Percentiles rank a stretch among this genome's conserved stretches.
These are phyloP conservation scores for Neodiprion virginianus DNA, from an alignment of 1,140 invertebrate species.

Conservation along the genomic window DNA sequence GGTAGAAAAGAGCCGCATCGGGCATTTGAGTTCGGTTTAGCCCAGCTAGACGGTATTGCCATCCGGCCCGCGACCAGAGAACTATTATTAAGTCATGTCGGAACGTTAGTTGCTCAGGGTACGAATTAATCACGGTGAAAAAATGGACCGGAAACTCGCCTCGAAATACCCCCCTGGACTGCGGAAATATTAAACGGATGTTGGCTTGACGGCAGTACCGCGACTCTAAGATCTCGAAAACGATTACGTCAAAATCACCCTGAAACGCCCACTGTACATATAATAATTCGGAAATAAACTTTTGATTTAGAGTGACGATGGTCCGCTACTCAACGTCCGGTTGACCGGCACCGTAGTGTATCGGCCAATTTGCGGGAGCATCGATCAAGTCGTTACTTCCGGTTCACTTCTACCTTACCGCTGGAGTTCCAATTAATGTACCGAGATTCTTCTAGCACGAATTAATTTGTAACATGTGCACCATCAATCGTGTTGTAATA, in stretches of 20 bases:
- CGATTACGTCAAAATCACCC: not conserved
- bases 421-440: no score
- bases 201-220: not conserved
- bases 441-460: no score
- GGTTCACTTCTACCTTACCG: not conserved
- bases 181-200: conserved; percentile 37
- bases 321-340: not conserved
- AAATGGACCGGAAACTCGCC: conserved; percentile 40
- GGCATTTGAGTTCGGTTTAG: no score
- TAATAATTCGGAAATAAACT: not conserved
- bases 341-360: no score
- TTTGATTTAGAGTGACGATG: conserved; percentile 3
- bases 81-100: conserved; percentile 12
- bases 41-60: no score
- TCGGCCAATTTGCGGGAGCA: not conserved
- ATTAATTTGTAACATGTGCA: no score
- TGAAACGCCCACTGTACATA: not conserved
- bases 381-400: not conserved
- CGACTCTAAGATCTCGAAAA: not conserved
- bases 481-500: no score
- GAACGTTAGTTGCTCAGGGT: conserved; percentile 1
- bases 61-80: not conserved
- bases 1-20: no score
- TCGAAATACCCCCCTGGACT: conserved; percentile 40
- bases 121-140: conserved; percentile 30